A percentile compares a stretch with the other conserved stretches of the same genome.
Conservation (phyloP, 2,888 invertebrate species). For the Campoplex nolae region DNA sequence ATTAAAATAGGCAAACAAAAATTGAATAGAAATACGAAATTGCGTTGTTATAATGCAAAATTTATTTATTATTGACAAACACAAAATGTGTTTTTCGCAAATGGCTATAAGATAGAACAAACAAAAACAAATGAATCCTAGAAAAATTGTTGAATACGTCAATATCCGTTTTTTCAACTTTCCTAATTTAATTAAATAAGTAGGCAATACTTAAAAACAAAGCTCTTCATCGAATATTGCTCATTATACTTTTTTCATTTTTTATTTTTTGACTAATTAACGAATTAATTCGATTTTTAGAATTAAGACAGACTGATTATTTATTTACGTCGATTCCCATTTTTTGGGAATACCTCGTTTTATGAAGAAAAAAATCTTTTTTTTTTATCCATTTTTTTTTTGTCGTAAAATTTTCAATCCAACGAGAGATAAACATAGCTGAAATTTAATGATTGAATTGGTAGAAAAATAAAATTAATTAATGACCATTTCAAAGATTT, state of each 20-base stretch:
- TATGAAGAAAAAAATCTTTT: background rate
- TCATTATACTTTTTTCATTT: constrained; percentile 46
- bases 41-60: constrained; percentile 19
- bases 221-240: constrained; percentile 29
- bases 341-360: background rate
- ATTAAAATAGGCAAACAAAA: background rate
- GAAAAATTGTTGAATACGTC: background rate
- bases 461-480: background rate
- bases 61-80: constrained; percentile 53
- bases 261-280: constrained; percentile 8
- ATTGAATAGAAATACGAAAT: constrained; percentile 9
- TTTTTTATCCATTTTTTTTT: background rate
- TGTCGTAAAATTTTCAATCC: background rate
- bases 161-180: constrained; percentile 10
- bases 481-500: background rate
- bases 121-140: background rate
- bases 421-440: background rate
- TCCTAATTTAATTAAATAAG: constrained; percentile 12
- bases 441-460: background rate
- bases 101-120: constrained; percentile 58
- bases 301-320: constrained; percentile 55
- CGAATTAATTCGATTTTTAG: constrained; percentile 32
- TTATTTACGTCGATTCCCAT: constrained; percentile 30
- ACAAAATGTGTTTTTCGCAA: constrained; percentile 31
- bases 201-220: background rate